phyloP scores from a whole-genome alignment of 2,888 invertebrate species.

The Philereme transversata region DNA sequence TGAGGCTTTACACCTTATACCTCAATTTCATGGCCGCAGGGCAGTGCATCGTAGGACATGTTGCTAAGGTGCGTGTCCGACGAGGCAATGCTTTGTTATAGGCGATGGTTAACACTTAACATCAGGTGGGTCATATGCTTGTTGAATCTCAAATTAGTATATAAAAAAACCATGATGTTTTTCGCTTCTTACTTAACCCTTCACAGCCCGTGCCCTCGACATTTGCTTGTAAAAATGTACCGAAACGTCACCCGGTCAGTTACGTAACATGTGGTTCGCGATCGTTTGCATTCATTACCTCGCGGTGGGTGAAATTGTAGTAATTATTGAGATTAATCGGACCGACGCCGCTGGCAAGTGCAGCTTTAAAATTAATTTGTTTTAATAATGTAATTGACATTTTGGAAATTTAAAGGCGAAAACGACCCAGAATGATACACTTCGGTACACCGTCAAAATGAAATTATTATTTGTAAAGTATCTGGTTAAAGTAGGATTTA shows the following conservation, averaged over 20 bases:
- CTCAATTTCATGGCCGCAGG: too few species aligned
- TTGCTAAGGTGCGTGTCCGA: too few species aligned
- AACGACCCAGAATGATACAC: not conserved
- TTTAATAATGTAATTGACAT: constrained; percentile 13
- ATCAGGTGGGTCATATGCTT: too few species aligned
- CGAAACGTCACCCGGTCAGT: constrained; percentile 59
- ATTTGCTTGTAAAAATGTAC: constrained; percentile 63
- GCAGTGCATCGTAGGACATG: too few species aligned
- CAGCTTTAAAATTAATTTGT: constrained; percentile 26
- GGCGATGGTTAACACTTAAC: too few species aligned
- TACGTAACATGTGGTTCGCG: constrained; percentile 62
- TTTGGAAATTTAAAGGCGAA: constrained; percentile 1
- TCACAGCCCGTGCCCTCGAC: constrained; percentile 52
- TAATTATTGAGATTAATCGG: constrained; percentile 41
- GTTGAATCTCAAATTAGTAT: too few species aligned
- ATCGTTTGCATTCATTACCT: constrained; percentile 62
- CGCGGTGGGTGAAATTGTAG: constrained; percentile 46
- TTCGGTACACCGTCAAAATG: too few species aligned
- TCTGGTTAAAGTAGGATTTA: too few species aligned
- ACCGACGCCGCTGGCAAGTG: constrained; percentile 23
- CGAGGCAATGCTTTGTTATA: too few species aligned
- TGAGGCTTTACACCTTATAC: too few species aligned
- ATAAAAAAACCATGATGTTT: too few species aligned
- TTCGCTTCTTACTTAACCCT: constrained; percentile 33
- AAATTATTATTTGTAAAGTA: too few species aligned